Conservation (phyloP, 2,797 vertebrate species). For the Cuculus canorus region DNA sequence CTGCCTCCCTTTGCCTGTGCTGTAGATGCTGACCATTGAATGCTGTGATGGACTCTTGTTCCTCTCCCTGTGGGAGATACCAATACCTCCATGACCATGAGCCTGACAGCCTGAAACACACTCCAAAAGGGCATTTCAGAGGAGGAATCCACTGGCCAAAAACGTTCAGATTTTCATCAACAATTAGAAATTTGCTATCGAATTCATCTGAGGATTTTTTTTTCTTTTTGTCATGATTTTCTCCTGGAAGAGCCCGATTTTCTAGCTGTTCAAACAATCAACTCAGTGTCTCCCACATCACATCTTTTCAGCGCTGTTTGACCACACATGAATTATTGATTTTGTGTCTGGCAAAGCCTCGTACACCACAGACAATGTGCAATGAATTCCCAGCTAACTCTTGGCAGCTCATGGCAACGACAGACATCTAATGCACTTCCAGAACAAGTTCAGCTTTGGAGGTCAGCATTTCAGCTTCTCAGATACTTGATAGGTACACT, state of each 20-base stretch:
- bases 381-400: neutral
- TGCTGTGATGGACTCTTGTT: accelerated
- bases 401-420: neutral
- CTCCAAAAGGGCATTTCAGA: neutral
- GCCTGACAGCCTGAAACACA: neutral
- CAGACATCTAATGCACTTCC: neutral
- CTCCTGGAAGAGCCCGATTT: neutral
- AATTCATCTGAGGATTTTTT: neutral
- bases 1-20: neutral
- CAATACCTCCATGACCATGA: neutral
- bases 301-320: neutral
- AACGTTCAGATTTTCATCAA: neutral
- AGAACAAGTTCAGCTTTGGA: neutral
- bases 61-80: accelerated
- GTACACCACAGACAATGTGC: neutral
- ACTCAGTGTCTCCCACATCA: neutral
- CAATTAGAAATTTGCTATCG: neutral
- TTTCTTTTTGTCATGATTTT: neutral
- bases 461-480: neutral
- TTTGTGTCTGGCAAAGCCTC: neutral
- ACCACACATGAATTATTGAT: neutral
- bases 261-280: neutral
- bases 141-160: neutral
- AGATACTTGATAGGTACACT: neutral
- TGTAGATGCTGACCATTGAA: neutral